Evolutionary conservation across 2,888 invertebrate species (phyloP), one percentile per base, ranked within the genome.

Genomic region (Mythimna lalbum): DNA sequence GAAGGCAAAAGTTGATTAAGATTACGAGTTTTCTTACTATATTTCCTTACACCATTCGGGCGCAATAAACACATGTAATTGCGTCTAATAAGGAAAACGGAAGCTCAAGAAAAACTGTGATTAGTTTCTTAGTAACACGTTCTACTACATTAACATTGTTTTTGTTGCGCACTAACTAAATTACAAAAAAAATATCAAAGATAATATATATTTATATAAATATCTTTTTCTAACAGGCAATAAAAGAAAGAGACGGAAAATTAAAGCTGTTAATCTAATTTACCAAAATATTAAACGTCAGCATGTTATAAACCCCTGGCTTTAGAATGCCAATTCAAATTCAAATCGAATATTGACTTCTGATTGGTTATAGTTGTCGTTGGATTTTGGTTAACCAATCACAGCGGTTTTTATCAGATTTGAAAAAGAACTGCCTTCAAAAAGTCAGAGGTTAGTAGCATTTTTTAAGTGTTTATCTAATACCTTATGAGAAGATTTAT

Each of bases 71-170:
- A 60, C 43, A 31, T 57, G 61, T 69, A 74, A 74, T 76, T 76
- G 50, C 36, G 17, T 27, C 50, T 61, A 56, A 69, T 57, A 52
- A 74, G 61, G 73, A 76, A 69, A 74, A 69, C n/a, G 50, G 33
- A 61, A 9, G 12, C n/a, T n/a, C 12, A 55, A 52, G 50, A 50
- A 76, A 76, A 56, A 33, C 33, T 21, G 31, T 57, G 70, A 69
- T 76, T 69, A 74, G 73, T 62, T 52, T 61, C 61, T 47, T 73
- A 76, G 55, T 43, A 50, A 43, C 60, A 76, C 33, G 27, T 61
- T 66, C 60, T 60, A 59, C 57, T 27, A 73, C 5, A 72, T 55
- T 76, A 33, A 5, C 31, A 68, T 17, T 27, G 1, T 43, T 56
- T 21, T 52, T 73, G 36, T 55, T 59, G 19, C 19, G 39, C 0